Evolutionary conservation across 1,140 invertebrate species (phyloP).

Genomic region (Drosophila truncata): DNA sequence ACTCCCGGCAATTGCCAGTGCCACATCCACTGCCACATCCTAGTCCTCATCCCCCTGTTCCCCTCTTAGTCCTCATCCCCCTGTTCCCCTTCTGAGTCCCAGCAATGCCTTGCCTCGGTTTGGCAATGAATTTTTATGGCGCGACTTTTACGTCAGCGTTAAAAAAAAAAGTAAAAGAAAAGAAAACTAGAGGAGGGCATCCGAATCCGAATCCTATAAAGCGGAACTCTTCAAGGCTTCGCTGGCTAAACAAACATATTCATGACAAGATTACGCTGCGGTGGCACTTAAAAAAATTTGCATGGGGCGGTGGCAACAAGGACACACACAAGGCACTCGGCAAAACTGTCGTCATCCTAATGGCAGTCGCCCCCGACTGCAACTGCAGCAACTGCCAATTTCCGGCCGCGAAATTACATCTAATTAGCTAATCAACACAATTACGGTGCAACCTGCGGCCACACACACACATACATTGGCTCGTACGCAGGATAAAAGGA

Average conservation of each 20-base stretch:
- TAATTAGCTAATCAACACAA: slow-evolving; percentile 83
- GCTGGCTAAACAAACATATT: slow-evolving; percentile 75
- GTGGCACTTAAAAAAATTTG: slow-evolving; percentile 67
- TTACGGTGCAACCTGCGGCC: slow-evolving; percentile 57
- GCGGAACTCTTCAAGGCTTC: slow-evolving; percentile 38
- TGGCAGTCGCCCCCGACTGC: slow-evolving; percentile 29
- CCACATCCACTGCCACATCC: slow-evolving; percentile 2
- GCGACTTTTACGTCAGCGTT: slow-evolving; percentile 64
- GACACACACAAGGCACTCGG: neutral
- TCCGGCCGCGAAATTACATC: slow-evolving; percentile 78
- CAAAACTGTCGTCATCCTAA: slow-evolving; percentile 40
- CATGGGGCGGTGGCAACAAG: slow-evolving; percentile 13
- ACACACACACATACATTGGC: neutral
- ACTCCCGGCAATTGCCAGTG: slow-evolving; percentile 66
- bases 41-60: neutral
- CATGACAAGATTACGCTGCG: slow-evolving; percentile 74
- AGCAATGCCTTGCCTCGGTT: slow-evolving; percentile 70
- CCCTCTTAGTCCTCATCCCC: neutral
- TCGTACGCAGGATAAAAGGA: slow-evolving; percentile 4
- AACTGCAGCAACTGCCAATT: slow-evolving; percentile 70
- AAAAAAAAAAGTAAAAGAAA: neutral
- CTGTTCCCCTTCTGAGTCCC: neutral
- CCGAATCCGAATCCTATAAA: slow-evolving; percentile 28
- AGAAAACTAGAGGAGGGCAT: neutral
- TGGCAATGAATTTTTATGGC: slow-evolving; percentile 82